phyloP scores from a whole-genome alignment of 2,113 vertebrate species.

The Passer domesticus region DNA sequence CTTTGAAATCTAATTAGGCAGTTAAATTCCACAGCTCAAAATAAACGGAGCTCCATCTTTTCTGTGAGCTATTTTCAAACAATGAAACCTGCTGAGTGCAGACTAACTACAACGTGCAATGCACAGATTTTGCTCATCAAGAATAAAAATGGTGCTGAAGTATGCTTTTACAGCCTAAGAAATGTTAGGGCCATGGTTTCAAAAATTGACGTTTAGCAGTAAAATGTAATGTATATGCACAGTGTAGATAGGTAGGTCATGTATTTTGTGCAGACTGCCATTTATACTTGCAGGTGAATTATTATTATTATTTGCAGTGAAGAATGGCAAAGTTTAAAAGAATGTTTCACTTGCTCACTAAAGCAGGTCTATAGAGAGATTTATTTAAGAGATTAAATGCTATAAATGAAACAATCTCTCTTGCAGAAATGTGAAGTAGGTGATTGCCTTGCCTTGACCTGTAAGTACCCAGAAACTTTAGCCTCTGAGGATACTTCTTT shows the following conservation, averaged over 20 bases:
- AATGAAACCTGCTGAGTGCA: constrained; percentile 59
- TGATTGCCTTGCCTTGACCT: not conserved
- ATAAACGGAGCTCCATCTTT: constrained; percentile 36
- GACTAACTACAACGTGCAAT: not conserved
- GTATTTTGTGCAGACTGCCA: not conserved
- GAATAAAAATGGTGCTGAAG: constrained; percentile 31
- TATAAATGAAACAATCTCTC: not conserved
- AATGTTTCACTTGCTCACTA: not conserved
- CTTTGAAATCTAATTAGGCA: constrained; percentile 59
- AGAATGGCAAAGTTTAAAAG: not conserved
- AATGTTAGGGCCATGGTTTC: not conserved
- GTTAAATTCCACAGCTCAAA: constrained; percentile 52
- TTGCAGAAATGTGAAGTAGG: not conserved
- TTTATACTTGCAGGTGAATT: not conserved
- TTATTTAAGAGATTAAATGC: not conserved
- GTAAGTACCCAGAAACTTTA: not conserved
- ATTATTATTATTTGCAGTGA: not conserved
- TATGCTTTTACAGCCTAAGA: constrained; percentile 3
- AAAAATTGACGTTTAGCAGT: not conserved
- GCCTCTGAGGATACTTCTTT: not conserved
- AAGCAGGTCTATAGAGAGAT: not conserved
- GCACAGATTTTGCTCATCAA: constrained; percentile 28
- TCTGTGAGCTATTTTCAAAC: constrained; percentile 59
- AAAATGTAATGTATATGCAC: not conserved
- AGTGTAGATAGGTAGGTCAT: not conserved